Conservation (phyloP, 2,888 invertebrate species). For the Oscheius sp. region DNA sequence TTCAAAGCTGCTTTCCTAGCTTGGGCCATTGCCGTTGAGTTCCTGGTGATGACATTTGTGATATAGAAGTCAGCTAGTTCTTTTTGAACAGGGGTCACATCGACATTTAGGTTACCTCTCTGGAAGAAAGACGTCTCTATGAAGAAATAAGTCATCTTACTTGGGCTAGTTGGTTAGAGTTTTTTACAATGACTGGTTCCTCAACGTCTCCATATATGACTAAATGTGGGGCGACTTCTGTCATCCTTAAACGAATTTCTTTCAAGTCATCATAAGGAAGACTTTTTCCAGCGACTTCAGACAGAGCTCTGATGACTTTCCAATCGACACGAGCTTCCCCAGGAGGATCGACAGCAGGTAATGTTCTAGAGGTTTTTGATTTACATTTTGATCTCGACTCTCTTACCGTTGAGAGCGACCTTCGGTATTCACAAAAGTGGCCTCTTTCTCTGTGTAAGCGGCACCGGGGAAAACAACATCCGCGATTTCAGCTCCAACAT, state of each 20-base stretch:
- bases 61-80: slow-evolving; percentile 82
- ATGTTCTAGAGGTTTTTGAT: too few species aligned
- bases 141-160: not conserved
- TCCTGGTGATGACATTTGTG: slow-evolving; percentile 94
- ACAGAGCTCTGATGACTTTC: slow-evolving; percentile 95
- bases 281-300: slow-evolving; percentile 81
- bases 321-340: slow-evolving; percentile 89
- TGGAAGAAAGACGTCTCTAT: not conserved
- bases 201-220: slow-evolving; percentile 85
- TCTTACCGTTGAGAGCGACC: slow-evolving; percentile 79
- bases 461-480: slow-evolving; percentile 91
- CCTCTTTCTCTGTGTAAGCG: slow-evolving; percentile 97
- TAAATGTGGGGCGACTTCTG: slow-evolving; percentile 85
- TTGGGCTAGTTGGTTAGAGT: not conserved
- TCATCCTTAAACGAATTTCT: slow-evolving; percentile 83
- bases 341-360: slow-evolving; percentile 68
- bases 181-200: slow-evolving; percentile 74
- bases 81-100: slow-evolving; percentile 49
- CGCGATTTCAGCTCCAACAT: slow-evolving; percentile 88
- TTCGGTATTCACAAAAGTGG: slow-evolving; percentile 96
- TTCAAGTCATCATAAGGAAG: slow-evolving; percentile 87
- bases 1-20: slow-evolving; percentile 60
- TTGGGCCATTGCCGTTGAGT: slow-evolving; percentile 98
- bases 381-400: not conserved
- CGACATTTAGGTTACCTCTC: slow-evolving; percentile 33